Percentiles rank a stretch among this genome's conserved stretches.
Conservation (phyloP, 2,113 vertebrate genomes). For the Plotosus lineatus region DNA sequence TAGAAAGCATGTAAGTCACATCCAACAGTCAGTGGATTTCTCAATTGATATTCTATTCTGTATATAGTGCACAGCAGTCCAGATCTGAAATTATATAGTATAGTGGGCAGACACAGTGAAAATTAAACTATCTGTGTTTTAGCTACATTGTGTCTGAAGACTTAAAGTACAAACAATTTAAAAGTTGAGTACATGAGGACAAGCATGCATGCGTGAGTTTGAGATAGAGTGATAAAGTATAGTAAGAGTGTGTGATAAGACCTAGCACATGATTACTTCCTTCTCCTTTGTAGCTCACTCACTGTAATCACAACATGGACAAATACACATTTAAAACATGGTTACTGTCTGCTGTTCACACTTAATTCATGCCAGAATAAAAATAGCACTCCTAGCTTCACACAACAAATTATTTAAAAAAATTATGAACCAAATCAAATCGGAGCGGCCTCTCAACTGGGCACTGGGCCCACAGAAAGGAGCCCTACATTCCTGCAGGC, state of each 20-base stretch:
- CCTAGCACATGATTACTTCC: slow-evolving; percentile 23
- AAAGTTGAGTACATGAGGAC: not conserved
- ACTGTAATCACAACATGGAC: slow-evolving; percentile 11
- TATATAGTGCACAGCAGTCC: not conserved
- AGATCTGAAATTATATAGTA: not conserved
- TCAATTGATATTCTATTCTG: not conserved
- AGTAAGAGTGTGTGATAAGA: not conserved
- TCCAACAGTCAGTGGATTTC: not conserved
- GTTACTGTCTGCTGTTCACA: slow-evolving; percentile 30
- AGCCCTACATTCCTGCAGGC: slow-evolving; percentile 3
- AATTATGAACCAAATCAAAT: slow-evolving; percentile 11
- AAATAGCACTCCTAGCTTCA: slow-evolving; percentile 35
- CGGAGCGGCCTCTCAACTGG: slow-evolving; percentile 11
- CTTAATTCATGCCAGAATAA: slow-evolving; percentile 24
- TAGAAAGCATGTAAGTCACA: not conserved
- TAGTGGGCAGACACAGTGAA: not conserved
- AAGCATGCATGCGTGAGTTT: not conserved
- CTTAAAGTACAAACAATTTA: not conserved
- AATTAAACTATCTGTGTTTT: not conserved
- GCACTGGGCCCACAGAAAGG: slow-evolving; percentile 13
- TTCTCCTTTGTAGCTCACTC: slow-evolving; percentile 23
- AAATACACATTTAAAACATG: slow-evolving; percentile 31
- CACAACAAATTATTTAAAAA: not conserved
- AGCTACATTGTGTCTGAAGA: not conserved
- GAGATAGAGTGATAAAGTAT: not conserved